Evolutionary conservation across 2,888 invertebrate genomes (phyloP).

Genomic region (Dyspetes luteomarginatus): DNA sequence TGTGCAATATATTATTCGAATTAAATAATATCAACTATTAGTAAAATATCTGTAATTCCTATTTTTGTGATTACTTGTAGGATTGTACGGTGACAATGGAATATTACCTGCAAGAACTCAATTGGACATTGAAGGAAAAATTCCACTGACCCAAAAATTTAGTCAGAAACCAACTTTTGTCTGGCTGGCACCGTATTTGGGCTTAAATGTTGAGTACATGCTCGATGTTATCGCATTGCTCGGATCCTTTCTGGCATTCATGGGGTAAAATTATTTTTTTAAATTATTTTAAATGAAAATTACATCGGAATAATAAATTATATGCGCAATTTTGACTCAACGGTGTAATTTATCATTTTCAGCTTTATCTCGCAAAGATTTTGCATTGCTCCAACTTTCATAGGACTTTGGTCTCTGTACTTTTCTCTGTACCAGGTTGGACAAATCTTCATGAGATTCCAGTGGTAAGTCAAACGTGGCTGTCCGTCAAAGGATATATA

Average conservation of each 20-base stretch:
- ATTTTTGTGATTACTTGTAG: constrained; percentile 83
- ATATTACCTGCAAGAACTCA: constrained; percentile 87
- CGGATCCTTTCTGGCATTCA: constrained; percentile 88
- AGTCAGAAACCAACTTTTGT: constrained; percentile 87
- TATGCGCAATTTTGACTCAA: not conserved
- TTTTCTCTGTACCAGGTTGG: constrained; percentile 91
- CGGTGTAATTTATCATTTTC: constrained; percentile 67
- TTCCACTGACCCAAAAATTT: constrained; percentile 85
- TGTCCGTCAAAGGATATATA: not conserved
- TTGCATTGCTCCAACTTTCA: constrained; percentile 86
- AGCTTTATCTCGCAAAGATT: constrained; percentile 87
- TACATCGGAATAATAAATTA: no score
- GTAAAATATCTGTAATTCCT: not conserved
- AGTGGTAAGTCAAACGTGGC: constrained; percentile 86
- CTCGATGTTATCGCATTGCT: constrained; percentile 88
- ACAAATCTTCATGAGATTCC: constrained; percentile 89
- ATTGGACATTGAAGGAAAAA: constrained; percentile 82
- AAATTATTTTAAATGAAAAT: not conserved
- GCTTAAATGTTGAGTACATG: constrained; percentile 87
- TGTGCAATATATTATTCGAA: not conserved
- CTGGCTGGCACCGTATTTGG: constrained; percentile 88
- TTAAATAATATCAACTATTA: not conserved
- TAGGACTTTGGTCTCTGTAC: constrained; percentile 88
- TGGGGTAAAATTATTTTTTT: constrained; percentile 84
- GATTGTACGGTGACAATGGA: constrained; percentile 91